A percentile compares a stretch with the other conserved stretches of the same genome.
Conservation (phyloP, 2,797 vertebrate genomes). For the Oryzias dopingdopingensis region DNA sequence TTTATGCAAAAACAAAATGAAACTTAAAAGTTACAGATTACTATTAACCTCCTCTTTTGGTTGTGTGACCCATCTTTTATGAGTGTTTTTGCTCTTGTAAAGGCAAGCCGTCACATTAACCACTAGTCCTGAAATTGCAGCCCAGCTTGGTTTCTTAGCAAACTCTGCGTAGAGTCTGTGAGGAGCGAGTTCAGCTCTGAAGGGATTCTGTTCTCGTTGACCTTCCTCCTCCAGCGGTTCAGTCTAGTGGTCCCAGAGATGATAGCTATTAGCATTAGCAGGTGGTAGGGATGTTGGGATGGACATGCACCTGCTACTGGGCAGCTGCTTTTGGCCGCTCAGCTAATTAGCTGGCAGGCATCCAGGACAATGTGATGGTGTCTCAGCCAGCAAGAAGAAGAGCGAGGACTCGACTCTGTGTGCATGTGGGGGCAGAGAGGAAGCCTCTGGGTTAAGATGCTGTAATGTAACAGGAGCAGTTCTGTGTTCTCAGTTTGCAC, state of each 20-base stretch:
- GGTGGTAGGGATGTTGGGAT: conserved; percentile 60
- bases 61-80: no score
- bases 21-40: background rate
- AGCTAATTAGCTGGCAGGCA: conserved; percentile 78
- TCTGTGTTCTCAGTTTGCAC: no score
- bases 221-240: conserved; percentile 31
- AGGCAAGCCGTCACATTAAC: no score
- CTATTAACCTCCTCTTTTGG: background rate
- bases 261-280: conserved; percentile 72
- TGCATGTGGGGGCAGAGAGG: conserved; percentile 62
- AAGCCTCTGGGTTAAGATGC: conserved; percentile 41
- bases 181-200: conserved; percentile 11
- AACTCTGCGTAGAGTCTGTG: background rate
- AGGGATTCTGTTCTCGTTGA: conserved; percentile 44
- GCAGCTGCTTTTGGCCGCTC: conserved; percentile 70
- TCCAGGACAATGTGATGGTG: conserved; percentile 48
- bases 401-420: conserved; percentile 57
- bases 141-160: no score
- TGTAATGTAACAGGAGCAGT: no score
- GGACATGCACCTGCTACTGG: conserved; percentile 69
- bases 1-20: background rate
- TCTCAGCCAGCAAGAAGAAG: conserved; percentile 49
- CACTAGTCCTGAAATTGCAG: no score
- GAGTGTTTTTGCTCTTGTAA: no score
- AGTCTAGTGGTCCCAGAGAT: conserved; percentile 54